Conservation (phyloP, 1,140 invertebrate species). For the Zaprionus kolodkinae region DNA sequence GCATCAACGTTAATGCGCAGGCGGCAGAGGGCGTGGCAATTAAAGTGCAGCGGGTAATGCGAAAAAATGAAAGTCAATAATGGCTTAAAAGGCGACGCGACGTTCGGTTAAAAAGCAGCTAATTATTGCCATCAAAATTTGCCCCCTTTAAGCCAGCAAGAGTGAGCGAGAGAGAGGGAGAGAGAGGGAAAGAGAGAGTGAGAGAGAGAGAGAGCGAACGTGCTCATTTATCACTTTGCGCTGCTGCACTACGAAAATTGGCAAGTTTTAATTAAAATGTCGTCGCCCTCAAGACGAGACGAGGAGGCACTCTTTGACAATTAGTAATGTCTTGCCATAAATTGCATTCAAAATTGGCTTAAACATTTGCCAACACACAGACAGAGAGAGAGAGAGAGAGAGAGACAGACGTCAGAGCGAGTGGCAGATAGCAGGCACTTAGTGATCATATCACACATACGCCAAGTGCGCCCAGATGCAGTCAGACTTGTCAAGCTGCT, state of each 20-base stretch:
- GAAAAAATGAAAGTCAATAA: neutral
- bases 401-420: neutral
- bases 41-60: slow-evolving; percentile 14
- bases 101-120: slow-evolving; percentile 14
- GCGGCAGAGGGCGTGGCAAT: slow-evolving; percentile 24
- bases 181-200: neutral
- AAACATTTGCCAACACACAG: slow-evolving; percentile 58
- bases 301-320: slow-evolving; percentile 47
- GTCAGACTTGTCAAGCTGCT: slow-evolving; percentile 64
- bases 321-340: slow-evolving; percentile 75
- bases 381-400: slow-evolving; percentile 4
- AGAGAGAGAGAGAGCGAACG: neutral
- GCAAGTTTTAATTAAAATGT: slow-evolving; percentile 81
- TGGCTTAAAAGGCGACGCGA: neutral
- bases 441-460: slow-evolving; percentile 54
- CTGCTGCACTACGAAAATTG: slow-evolving; percentile 18
- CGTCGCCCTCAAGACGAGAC: slow-evolving; percentile 39
- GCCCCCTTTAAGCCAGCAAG: neutral
- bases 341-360: slow-evolving; percentile 60
- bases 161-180: no score
- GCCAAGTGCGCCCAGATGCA: slow-evolving; percentile 52
- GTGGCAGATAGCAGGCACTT: neutral
- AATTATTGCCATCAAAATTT: slow-evolving; percentile 18
- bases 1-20: slow-evolving; percentile 21
- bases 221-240: slow-evolving; percentile 2